Base-by-base conservation (phyloP, 2,888 invertebrate genomes). In the Scrobipalpa atriplicella region DNA sequence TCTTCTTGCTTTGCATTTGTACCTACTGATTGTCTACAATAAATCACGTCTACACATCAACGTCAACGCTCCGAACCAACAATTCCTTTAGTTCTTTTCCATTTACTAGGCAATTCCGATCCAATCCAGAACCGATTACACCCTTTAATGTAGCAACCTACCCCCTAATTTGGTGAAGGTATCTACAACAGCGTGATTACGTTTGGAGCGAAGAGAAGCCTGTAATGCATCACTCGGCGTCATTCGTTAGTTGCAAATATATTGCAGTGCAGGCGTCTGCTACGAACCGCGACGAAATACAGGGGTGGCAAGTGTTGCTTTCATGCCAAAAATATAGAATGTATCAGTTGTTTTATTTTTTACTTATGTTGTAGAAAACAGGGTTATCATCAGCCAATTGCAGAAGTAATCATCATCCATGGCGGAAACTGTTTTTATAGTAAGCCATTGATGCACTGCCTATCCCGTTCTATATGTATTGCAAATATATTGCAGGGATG, bases 241-340 rank as follows among this genome's bases (percentile, higher is more conserved):
- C 81, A 80, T 83, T 83, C 79, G 80, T 81, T 83, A 29, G 81
- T 83, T 81, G 79, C 82, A 82, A 86, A 87, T 86, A 86, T 87
- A 87, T 86, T 86, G 86, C 83, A 82, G 75, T 71, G 75, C 78
- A 81, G 77, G 78, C 84, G 80, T 80, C 79, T 79, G 79, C 72
- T 78, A 67, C 73, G 72, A 73, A 71, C 72, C 74, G 76, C 78
- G 19, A 29, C 29, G 29, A 8, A 1, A n/a, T n/a, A n/a, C 21
- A 43, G 43, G 39, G 43, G 16, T 52, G 52, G 19, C 52, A 18
- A 62, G 21, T 43, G 43, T 3, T 43, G 56, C n/a, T 7, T 18
- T 16, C n/a, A n/a, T n/a, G n/a, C n/a, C n/a, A n/a, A n/a, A n/a
- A n/a, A n/a, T n/a, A n/a, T n/a, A n/a, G n/a, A n/a, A n/a, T n/a